These are phyloP conservation scores for Campaea margaritaria DNA, from an alignment of 2,888 invertebrate species.

Conservation along the genomic window DNA sequence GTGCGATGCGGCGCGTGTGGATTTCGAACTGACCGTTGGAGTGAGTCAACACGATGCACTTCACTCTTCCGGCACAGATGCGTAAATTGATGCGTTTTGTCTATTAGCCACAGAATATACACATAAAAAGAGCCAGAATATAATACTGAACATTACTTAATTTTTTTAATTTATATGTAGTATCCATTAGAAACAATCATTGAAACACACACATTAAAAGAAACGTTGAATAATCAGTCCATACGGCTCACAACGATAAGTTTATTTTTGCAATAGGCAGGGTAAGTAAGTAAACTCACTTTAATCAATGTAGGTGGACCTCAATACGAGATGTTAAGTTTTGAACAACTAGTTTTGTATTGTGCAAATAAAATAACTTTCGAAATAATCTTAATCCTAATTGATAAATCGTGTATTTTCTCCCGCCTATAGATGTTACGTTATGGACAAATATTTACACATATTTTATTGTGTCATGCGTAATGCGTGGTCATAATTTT, in stretches of 20 bases:
- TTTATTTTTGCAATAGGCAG: conserved; percentile 15
- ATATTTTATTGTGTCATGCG: conserved; percentile 2
- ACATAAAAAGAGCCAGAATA: too few relatives aligned
- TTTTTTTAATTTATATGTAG: too few relatives aligned
- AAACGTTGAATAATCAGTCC: background rate
- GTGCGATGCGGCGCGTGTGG: too few relatives aligned
- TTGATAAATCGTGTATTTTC: conserved; percentile 35
- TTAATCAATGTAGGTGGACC: conserved; percentile 40
- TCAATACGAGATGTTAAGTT: conserved; percentile 36
- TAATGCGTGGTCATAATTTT: too few relatives aligned
- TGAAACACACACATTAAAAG: background rate
- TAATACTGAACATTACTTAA: too few relatives aligned
- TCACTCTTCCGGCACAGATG: too few relatives aligned
- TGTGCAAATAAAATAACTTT: conserved; percentile 26
- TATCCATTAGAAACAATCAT: too few relatives aligned
- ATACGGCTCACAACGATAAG: background rate
- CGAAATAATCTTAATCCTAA: conserved; percentile 37
- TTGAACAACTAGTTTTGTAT: conserved; percentile 24
- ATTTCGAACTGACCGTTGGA: too few relatives aligned
- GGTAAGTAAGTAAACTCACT: conserved; percentile 19
- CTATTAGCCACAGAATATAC: too few relatives aligned
- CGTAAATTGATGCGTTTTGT: too few relatives aligned
- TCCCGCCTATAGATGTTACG: conserved; percentile 2
- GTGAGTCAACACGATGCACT: too few relatives aligned
- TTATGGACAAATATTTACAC: conserved; percentile 6